Conservation (phyloP, 2,797 vertebrate genomes). For the Cryptoprocta ferox region DNA sequence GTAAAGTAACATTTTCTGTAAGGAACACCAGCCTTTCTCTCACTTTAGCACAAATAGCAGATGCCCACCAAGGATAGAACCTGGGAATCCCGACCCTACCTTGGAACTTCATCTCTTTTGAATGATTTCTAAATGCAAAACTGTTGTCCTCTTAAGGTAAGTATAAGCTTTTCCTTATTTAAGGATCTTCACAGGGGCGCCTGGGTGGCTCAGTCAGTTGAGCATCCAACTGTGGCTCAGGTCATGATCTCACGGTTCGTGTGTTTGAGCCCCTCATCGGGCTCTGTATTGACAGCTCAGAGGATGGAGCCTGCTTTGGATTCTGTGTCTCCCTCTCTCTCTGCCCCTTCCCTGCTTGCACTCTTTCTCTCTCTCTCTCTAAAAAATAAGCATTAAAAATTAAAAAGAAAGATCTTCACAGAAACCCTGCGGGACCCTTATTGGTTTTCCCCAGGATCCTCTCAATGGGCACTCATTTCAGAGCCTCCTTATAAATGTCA, state of each 20-base stretch:
- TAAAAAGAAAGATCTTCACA: background rate
- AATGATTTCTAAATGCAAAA: constrained; percentile 39
- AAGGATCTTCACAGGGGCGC: background rate
- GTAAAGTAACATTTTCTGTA: background rate
- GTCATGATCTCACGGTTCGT: no score
- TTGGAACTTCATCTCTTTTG: constrained; percentile 3
- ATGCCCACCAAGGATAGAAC: background rate
- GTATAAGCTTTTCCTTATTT: background rate
- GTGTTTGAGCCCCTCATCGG: no score
- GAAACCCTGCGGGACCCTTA: background rate
- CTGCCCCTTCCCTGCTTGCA: no score
- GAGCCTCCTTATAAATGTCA: constrained; percentile 26
- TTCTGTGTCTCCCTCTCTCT: no score
- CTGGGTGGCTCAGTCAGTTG: no score
- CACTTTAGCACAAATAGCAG: background rate
- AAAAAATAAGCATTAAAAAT: no score
- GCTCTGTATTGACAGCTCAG: no score
- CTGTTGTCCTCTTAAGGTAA: background rate
- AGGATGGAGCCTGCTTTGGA: no score
- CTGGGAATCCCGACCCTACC: background rate
- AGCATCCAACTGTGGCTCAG: no score
- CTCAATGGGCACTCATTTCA: background rate
- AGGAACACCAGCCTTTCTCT: background rate
- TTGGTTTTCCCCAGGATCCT: background rate
- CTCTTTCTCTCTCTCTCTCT: no score